Evolutionary conservation across 2,113 vertebrate species (phyloP).

Genomic region (Zootoca vivipara): DNA sequence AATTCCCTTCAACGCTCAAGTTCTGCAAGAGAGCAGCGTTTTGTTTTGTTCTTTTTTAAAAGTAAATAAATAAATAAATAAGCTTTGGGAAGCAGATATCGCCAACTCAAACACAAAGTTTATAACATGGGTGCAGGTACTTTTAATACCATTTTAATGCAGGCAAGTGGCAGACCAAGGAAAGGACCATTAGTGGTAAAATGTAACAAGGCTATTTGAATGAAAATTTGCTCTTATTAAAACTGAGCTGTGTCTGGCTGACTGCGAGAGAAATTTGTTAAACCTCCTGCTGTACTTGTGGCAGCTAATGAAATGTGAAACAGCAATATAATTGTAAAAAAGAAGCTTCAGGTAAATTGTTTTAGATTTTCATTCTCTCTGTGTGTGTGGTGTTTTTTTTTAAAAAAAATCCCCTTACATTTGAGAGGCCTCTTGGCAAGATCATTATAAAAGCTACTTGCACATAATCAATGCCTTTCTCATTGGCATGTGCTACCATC

Average conservation of each 20-base stretch:
- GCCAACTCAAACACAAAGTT: conserved; percentile 26
- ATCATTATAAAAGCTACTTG: not conserved
- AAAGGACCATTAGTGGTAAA: not conserved
- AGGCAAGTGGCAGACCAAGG: not conserved
- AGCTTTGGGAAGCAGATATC: not conserved
- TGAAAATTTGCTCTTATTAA: conserved; percentile 33
- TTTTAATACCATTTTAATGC: conserved; percentile 15
- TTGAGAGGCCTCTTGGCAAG: not conserved
- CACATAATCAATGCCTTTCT: conserved; percentile 27
- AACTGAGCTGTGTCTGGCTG: conserved; percentile 9
- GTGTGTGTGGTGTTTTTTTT: not conserved
- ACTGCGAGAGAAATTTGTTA: conserved; percentile 30
- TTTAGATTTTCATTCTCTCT: not conserved
- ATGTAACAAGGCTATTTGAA: not conserved
- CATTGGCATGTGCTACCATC: conserved; percentile 4
- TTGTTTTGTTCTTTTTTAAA: not conserved
- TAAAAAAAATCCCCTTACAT: not conserved
- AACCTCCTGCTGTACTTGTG: conserved; percentile 35
- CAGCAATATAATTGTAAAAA: conserved; percentile 5
- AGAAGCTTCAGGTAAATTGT: not conserved
- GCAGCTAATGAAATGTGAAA: conserved; percentile 60
- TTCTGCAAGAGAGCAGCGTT: not conserved
- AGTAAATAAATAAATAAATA: not conserved
- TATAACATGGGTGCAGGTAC: not conserved
- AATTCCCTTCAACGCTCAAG: conserved; percentile 37